Evolutionary conservation across 2,113 vertebrate species (phyloP), one percentile per base, ranked within the genome.

Genomic region (Spea multiplicata): DNA sequence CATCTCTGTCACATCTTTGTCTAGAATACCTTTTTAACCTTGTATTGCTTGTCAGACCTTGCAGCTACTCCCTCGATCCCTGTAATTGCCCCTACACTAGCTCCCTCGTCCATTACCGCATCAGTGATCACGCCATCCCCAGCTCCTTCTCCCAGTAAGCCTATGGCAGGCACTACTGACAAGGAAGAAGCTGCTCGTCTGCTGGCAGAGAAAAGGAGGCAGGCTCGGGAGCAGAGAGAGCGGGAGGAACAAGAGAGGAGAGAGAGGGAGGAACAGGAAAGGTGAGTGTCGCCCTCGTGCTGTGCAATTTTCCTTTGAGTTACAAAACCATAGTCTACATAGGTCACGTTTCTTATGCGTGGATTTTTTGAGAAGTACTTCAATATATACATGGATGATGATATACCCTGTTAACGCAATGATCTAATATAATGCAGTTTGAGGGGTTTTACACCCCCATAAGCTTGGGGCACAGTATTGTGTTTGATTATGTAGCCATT

Each of bases 141-240:
- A 0, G 84, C 90, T 12, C 85, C 89, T 0, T 85, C 89, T 7
- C 61, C 89, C 3, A 71, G 87, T 88, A 96, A 95, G 83, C 90
- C 95, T 44, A 93, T 92, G 30, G 96, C 96, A 0, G 96, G 97
- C 84, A 97, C 96, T 78, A 97, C 94, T 0, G 85, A 98, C 88
- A 90, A 91, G 0, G 96, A 97, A 74, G 95, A 98, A 84, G 96
- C 96, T 0, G 93, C 90, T 0, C 92, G 96, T 66, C 92, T 96
- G 78, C 84, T 99, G 87, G 87, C 97, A 0, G 97, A 97, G 90
- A 98, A 94, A 74, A 92, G 97, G 7, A 88, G 95, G 5, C 95
- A 96, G 83, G 97, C 97, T 0, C 89, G 97, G 0, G 96, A 98
- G 86, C 96, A 97, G 88, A 90, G 95, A 49, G 96, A 98, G 83